These are phyloP conservation scores for Otus scops DNA, from an alignment of 2,797 vertebrate species.

Conservation along the genomic window DNA sequence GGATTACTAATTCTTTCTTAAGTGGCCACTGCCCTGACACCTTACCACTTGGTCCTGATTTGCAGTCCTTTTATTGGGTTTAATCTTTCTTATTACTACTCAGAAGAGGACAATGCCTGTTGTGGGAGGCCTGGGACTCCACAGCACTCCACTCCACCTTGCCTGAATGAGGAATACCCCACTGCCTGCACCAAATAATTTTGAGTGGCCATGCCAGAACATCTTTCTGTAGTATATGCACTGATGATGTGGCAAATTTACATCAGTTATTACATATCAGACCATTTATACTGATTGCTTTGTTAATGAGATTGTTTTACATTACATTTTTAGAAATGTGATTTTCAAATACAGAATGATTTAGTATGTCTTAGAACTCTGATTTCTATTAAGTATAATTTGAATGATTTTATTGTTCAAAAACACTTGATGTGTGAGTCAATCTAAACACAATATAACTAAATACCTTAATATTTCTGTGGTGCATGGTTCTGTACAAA, in stretches of 20 bases:
- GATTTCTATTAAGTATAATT: not conserved
- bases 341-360: not conserved
- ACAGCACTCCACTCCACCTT: fast-evolving
- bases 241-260: not conserved
- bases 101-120: not conserved
- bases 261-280: not conserved
- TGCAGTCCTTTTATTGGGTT: not conserved
- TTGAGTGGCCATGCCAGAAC: not conserved
- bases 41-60: not conserved
- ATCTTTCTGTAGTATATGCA: not conserved
- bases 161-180: not conserved
- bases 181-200: not conserved
- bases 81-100: not conserved
- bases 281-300: not conserved
- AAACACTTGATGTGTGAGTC: not conserved
- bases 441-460: not conserved
- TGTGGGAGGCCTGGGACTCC: not conserved
- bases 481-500: not conserved
- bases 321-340: not conserved
- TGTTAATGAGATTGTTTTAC: not conserved
- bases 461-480: not conserved
- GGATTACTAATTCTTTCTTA: not conserved
- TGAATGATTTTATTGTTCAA: not conserved
- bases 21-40: not conserved
- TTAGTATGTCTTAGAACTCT: not conserved